Conservation (phyloP, 2,888 invertebrate species). For the Aproaerema taeniolella region DNA sequence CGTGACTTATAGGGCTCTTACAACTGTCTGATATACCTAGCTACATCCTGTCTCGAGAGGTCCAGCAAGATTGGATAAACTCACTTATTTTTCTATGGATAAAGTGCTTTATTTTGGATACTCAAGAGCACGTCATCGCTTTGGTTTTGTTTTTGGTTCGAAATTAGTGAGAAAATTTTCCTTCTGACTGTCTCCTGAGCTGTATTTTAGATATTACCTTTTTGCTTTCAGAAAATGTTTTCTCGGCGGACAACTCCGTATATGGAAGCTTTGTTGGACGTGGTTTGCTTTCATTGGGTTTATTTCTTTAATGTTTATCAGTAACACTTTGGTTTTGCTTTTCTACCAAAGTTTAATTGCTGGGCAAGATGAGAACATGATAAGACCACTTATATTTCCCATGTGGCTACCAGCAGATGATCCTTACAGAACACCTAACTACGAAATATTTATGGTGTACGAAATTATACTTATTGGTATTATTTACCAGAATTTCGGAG, state of each 20-base stretch:
- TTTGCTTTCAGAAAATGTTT: conserved; percentile 46
- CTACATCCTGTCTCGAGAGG: no score
- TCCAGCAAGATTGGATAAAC: no score
- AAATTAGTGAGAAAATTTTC: no score
- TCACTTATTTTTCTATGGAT: no score
- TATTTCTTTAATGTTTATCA: conserved; percentile 26
- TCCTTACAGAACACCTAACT: conserved; percentile 48
- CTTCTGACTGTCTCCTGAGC: no score
- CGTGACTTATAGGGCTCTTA: no score
- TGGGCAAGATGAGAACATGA: conserved; percentile 36
- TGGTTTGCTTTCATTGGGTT: conserved; percentile 34
- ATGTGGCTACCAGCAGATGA: conserved; percentile 53
- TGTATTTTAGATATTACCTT: no score
- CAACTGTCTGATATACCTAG: no score
- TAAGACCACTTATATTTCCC: conserved; percentile 46
- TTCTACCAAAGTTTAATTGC: conserved; percentile 40
- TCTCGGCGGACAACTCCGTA: conserved; percentile 41
- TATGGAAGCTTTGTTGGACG: conserved; percentile 42
- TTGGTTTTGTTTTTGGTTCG: no score
- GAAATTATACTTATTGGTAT: conserved; percentile 26
- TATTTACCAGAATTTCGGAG: conserved; percentile 36
- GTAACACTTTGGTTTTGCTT: conserved; percentile 30
- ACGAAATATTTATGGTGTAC: conserved; percentile 42
- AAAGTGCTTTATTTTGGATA: no score
- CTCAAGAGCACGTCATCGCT: no score